These are phyloP conservation scores for Antitype chi DNA, from an alignment of 2,888 invertebrate genomes.

Conservation along the genomic window DNA sequence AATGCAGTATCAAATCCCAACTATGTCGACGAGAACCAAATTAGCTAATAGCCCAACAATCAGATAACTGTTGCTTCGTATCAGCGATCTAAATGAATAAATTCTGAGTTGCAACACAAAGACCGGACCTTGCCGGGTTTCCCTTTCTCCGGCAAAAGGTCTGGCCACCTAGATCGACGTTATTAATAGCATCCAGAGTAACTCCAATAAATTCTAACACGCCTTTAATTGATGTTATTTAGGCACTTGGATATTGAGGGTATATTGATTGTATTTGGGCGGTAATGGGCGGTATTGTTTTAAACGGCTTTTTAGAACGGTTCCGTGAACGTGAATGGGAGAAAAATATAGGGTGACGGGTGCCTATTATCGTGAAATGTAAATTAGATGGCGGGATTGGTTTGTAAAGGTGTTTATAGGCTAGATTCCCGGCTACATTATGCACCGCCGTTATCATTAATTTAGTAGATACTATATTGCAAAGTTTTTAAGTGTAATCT, in stretches of 20 bases:
- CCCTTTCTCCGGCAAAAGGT: conserved; percentile 30
- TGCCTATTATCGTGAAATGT: conserved; percentile 50
- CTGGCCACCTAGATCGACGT: conserved; percentile 51
- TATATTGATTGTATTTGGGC: conserved; percentile 62
- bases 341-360: conserved; percentile 51
- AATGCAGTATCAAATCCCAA: neutral
- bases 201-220: conserved; percentile 67
- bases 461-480: conserved; percentile 1
- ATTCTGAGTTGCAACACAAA: conserved; percentile 48
- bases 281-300: conserved; percentile 61
- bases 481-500: neutral
- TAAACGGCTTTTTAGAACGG: conserved; percentile 54
- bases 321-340: conserved; percentile 31
- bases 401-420: conserved; percentile 42
- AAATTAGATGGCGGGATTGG: conserved; percentile 49
- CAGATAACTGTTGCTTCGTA: conserved; percentile 45
- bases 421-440: conserved; percentile 22
- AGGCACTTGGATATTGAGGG: conserved; percentile 55
- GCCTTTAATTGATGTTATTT: conserved; percentile 69
- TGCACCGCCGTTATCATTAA: neutral
- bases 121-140: conserved; percentile 11
- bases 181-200: conserved; percentile 65
- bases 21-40: conserved; percentile 20
- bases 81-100: conserved; percentile 54
- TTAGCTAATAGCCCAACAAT: conserved; percentile 43